Conservation (phyloP, 2,797 vertebrate genomes). For the Meda fulgida region DNA sequence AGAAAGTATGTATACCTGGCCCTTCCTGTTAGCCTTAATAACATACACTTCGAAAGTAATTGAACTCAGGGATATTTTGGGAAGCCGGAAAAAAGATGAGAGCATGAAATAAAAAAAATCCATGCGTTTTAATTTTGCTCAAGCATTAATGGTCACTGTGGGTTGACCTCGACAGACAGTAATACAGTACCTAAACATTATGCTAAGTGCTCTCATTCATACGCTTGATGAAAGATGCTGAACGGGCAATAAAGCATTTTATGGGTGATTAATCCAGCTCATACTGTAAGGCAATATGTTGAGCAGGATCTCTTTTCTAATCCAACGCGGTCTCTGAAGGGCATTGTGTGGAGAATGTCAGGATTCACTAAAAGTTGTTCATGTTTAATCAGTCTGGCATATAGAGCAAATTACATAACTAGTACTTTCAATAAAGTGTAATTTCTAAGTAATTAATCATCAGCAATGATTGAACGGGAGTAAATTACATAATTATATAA, state of each 20-base stretch:
- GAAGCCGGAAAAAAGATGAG: constrained; percentile 55
- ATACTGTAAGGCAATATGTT: constrained; percentile 73
- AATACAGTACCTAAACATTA: constrained; percentile 75
- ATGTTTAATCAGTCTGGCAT: constrained; percentile 40
- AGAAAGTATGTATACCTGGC: constrained; percentile 62
- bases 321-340: constrained; percentile 58
- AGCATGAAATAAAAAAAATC: constrained; percentile 45
- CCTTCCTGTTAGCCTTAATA: constrained; percentile 70
- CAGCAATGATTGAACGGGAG: background rate
- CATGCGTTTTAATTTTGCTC: constrained; percentile 73
- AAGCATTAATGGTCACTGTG: constrained; percentile 71
- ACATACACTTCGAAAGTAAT: constrained; percentile 76
- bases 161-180: constrained; percentile 72
- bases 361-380: constrained; percentile 61
- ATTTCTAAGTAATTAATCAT: background rate
- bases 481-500: background rate
- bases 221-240: constrained; percentile 67
- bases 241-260: constrained; percentile 71
- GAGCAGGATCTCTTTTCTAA: constrained; percentile 63
- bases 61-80: constrained; percentile 71
- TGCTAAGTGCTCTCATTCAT: constrained; percentile 71
- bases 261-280: constrained; percentile 73
- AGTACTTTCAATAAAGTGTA: too few relatives aligned
- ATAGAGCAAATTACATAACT: background rate
- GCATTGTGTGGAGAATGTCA: constrained; percentile 51